Percentiles rank a stretch among this genome's conserved stretches.
These are phyloP conservation scores for Ascaphus truei DNA, from an alignment of 2,113 vertebrate species.

Conservation along the genomic window DNA sequence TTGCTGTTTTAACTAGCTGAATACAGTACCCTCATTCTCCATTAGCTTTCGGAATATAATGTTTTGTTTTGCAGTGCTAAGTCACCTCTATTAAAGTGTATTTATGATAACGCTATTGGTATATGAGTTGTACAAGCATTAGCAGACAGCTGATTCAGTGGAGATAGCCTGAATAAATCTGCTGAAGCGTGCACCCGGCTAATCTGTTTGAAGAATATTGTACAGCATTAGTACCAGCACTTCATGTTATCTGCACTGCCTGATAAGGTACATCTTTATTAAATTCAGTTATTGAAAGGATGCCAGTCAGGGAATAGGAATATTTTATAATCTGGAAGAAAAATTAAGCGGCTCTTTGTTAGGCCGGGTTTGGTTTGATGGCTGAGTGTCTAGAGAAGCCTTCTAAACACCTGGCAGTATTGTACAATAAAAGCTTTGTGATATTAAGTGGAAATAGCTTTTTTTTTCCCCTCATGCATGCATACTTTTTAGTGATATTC, in stretches of 20 bases:
- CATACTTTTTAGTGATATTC: slow-evolving; percentile 42
- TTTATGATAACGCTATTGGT: slow-evolving; percentile 72
- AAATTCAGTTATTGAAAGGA: slow-evolving; percentile 87
- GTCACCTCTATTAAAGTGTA: slow-evolving; percentile 75
- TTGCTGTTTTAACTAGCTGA: neutral
- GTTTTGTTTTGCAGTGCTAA: slow-evolving; percentile 59
- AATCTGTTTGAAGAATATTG: slow-evolving; percentile 89
- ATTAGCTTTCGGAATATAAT: slow-evolving; percentile 47
- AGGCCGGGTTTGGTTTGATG: slow-evolving; percentile 65
- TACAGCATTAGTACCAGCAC: slow-evolving; percentile 82
- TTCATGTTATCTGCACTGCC: slow-evolving; percentile 87
- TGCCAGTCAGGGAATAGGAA: slow-evolving; percentile 79
- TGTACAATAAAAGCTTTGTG: slow-evolving; percentile 73
- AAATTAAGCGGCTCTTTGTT: slow-evolving; percentile 67
- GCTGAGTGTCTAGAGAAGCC: slow-evolving; percentile 63
- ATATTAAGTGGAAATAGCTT: slow-evolving; percentile 67
- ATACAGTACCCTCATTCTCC: slow-evolving; percentile 42
- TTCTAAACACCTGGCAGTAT: slow-evolving; percentile 71
- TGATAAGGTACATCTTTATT: slow-evolving; percentile 98
- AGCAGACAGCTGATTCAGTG: slow-evolving; percentile 81
- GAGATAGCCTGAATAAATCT: slow-evolving; percentile 80
- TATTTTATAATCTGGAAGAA: slow-evolving; percentile 77
- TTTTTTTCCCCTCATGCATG: slow-evolving; percentile 40
- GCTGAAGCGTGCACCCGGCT: slow-evolving; percentile 70
- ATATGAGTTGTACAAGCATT: slow-evolving; percentile 72